Evolutionary conservation across 1,140 invertebrate genomes (phyloP).

Genomic region (Steinernema khuongi): DNA sequence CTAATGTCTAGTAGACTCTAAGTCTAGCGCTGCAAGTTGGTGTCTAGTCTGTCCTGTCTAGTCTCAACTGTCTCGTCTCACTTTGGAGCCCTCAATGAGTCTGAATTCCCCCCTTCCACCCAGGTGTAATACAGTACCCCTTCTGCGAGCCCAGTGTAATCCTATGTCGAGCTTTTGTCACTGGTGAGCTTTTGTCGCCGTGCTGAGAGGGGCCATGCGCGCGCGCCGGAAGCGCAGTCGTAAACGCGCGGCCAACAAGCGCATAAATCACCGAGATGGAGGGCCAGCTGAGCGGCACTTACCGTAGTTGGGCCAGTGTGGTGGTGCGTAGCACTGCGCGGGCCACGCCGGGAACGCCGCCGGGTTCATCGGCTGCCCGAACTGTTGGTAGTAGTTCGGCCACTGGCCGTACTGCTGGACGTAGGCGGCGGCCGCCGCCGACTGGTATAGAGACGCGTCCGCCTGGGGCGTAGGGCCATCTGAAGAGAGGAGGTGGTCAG

Average conservation of each 20-base stretch:
- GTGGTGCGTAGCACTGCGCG: constrained; percentile 33
- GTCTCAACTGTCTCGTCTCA: too few species aligned
- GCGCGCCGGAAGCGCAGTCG: not conserved
- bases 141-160: too few species aligned
- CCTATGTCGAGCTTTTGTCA: too few species aligned
- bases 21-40: too few species aligned
- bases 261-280: constrained; percentile 10
- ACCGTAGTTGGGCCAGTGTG: constrained; percentile 45
- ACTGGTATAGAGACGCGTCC: constrained; percentile 25
- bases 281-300: constrained; percentile 28
- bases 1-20: not conserved
- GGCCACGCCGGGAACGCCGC: constrained; percentile 42
- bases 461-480: constrained; percentile 23
- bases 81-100: too few species aligned
- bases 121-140: too few species aligned
- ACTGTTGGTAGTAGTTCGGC: constrained; percentile 45
- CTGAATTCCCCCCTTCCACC: too few species aligned
- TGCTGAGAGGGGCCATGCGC: not conserved
- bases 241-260: constrained; percentile 5
- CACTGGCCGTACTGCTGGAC: constrained; percentile 37
- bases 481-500: not conserved
- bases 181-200: too few species aligned
- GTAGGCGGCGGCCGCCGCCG: constrained; percentile 39
- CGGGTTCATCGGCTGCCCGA: constrained; percentile 36
- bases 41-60: too few species aligned